A percentile compares a stretch with the other conserved stretches of the same genome.
Conservation (phyloP, 1,140 invertebrate species). For the Drosophila guanche region DNA sequence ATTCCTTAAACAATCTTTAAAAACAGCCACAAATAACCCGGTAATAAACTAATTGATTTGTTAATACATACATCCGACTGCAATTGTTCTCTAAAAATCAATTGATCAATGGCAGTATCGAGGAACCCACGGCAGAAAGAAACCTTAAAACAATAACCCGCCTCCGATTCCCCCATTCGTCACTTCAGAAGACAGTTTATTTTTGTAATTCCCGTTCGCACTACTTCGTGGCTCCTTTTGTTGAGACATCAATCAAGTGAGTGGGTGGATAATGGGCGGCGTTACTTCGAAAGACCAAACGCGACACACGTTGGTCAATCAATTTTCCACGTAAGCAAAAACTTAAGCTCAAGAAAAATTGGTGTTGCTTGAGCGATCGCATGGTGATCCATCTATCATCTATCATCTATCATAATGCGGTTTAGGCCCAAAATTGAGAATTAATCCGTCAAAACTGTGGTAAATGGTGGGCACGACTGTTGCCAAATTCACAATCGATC, state of each 20-base stretch:
- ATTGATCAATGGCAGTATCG: constrained; percentile 40
- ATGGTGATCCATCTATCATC: constrained; percentile 72
- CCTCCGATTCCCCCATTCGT: constrained; percentile 59
- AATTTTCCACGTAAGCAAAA: constrained; percentile 66
- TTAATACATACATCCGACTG: constrained; percentile 46
- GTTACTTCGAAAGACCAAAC: constrained; percentile 44
- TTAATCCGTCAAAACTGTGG: constrained; percentile 70
- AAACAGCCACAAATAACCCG: background rate
- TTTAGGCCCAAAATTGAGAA: constrained; percentile 73
- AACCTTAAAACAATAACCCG: constrained; percentile 44
- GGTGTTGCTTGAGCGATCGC: constrained; percentile 41
- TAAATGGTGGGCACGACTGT: constrained; percentile 24
- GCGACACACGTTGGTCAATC: constrained; percentile 71
- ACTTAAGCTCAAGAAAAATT: constrained; percentile 54
- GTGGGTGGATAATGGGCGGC: constrained; percentile 22
- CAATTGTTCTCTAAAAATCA: constrained; percentile 18
- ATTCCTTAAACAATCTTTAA: background rate
- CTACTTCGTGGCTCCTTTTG: constrained; percentile 24
- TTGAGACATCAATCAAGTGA: constrained; percentile 67
- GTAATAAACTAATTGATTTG: constrained; percentile 28
- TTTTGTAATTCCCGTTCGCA: constrained; percentile 69
- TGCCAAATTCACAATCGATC: constrained; percentile 81
- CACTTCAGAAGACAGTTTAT: constrained; percentile 64
- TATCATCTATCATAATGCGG: constrained; percentile 75
- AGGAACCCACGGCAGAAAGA: constrained; percentile 1